These are phyloP conservation scores for Aphodius sticticus DNA, from an alignment of 2,888 invertebrate genomes.

Conservation along the genomic window DNA sequence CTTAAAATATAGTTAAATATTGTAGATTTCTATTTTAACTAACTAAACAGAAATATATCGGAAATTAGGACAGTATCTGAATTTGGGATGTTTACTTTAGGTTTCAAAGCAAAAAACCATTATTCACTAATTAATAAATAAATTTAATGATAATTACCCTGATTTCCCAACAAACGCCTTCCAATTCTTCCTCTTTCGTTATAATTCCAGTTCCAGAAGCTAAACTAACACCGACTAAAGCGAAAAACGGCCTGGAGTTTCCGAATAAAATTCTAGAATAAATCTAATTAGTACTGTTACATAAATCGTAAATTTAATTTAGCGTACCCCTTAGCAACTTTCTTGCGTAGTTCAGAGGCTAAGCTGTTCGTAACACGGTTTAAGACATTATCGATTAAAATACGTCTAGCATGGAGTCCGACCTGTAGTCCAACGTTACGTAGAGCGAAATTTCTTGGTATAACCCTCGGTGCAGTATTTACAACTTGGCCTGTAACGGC, in stretches of 20 bases:
- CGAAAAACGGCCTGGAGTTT: conserved; percentile 77
- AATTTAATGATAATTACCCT: conserved; percentile 60
- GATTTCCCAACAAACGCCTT: conserved; percentile 81
- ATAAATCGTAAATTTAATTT: not conserved
- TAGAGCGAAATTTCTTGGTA: conserved; percentile 53
- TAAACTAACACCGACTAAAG: conserved; percentile 75
- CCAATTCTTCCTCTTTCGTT: conserved; percentile 79
- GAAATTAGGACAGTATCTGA: too few relatives aligned
- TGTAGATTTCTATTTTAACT: too few relatives aligned
- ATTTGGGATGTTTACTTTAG: not conserved
- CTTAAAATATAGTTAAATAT: too few relatives aligned
- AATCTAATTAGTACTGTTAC: not conserved
- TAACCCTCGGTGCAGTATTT: conserved; percentile 39
- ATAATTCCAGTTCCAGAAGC: conserved; percentile 77
- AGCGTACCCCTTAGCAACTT: conserved; percentile 66
- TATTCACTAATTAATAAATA: not conserved
- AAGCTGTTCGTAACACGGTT: conserved; percentile 73
- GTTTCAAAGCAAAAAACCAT: too few relatives aligned
- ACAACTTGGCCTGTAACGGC: conserved; percentile 31
- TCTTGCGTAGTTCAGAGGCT: conserved; percentile 68
- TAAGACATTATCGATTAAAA: conserved; percentile 75
- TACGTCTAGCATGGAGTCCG: conserved; percentile 69
- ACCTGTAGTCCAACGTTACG: conserved; percentile 63
- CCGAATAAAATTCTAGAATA: conserved; percentile 67
- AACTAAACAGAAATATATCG: too few relatives aligned